Base-by-base conservation (phyloP, 2,113 vertebrate species). In the Corapipo altera region DNA sequence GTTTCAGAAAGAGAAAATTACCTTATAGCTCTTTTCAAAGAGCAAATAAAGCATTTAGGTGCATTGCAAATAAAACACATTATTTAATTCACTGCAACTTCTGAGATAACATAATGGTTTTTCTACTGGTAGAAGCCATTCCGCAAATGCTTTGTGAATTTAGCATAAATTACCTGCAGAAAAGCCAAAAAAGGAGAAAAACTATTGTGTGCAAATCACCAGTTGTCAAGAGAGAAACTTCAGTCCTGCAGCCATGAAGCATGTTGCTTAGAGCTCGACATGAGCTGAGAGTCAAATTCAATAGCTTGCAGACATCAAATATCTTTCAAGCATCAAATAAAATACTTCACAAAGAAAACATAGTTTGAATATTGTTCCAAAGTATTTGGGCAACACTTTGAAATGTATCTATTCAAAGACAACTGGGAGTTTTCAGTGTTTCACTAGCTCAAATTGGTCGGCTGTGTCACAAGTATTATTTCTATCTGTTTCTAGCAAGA, bases 311-410 rank as follows among this genome's bases (percentile, higher is more conserved):
- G 52, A 89, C 55, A 92, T 55, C 23, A 93, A 84, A 86, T 83
- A 80, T 80, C 86, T 93, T 85, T 52, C 55, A 93, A 88, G 75
- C 73, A 89, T 93, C 59, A 95, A 78, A 89, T 67, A 77, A 92
- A 92, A 77, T 88, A 80, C 55, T 87, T 83, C 35, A 70, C 67
- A 54, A 55, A 86, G 57, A 82, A 94, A 54, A 51, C 27, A 65
- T 70, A 55, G 49, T 72, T 61, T 91, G 76, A 92, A 82, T 87
- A 85, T 80, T 81, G 44, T 75, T 95, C 80, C 82, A 58, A 93
- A 93, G 41, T 65, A 81, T 97, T 89, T 84, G 71, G 65, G 57
- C 48, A 88, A 80, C 69, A 94, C 55, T 94, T 93, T 75, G 83
- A 91, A 94, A 85, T 62, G 22, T 66, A 88, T 79, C 85, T 91